Percentiles rank a stretch among this genome's conserved stretches.
These are phyloP conservation scores for Allygus modestus DNA, from an alignment of 2,888 invertebrate genomes.

Conservation along the genomic window DNA sequence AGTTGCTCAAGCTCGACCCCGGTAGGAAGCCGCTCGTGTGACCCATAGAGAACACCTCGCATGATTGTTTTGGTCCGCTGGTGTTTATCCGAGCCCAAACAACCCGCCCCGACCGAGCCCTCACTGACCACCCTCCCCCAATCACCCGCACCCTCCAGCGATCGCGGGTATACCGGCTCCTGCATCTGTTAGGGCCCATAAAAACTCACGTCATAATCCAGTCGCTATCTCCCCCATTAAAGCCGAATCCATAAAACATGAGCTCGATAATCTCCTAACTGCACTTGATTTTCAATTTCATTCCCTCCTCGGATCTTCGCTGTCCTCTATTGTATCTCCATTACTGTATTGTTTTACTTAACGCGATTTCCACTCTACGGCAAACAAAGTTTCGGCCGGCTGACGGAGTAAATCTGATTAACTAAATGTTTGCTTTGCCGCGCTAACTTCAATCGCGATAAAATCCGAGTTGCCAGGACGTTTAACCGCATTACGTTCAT, in stretches of 20 bases:
- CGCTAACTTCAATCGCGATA: conserved; percentile 19
- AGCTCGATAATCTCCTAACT: conserved; percentile 58
- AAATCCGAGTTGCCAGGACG: not conserved
- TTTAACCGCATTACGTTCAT: conserved; percentile 9
- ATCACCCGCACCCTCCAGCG: not conserved
- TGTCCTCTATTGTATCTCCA: conserved; percentile 26
- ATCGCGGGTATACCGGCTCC: conserved; percentile 14
- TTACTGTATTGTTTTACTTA: conserved; percentile 53
- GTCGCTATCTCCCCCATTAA: conserved; percentile 62
- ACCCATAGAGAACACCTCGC: not conserved
- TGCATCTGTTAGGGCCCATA: conserved; percentile 62
- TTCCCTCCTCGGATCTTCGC: conserved; percentile 35
- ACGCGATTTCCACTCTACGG: conserved; percentile 40
- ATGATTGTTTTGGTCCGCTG: conserved; percentile 21
- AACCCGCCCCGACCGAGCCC: conserved; percentile 9
- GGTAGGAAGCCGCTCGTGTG: too few relatives aligned
- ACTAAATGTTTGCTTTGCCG: conserved; percentile 39
- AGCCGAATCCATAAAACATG: conserved; percentile 61
- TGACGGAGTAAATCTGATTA: conserved; percentile 28
- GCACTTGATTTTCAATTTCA: conserved; percentile 58
- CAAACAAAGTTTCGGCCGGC: conserved; percentile 37
- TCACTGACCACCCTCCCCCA: not conserved
- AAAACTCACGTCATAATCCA: conserved; percentile 60
- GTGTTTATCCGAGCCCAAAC: conserved; percentile 15
- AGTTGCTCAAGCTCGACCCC: too few relatives aligned